These are phyloP conservation scores for Drosophila ercepeae DNA, from an alignment of 1,140 invertebrate genomes.

Conservation along the genomic window DNA sequence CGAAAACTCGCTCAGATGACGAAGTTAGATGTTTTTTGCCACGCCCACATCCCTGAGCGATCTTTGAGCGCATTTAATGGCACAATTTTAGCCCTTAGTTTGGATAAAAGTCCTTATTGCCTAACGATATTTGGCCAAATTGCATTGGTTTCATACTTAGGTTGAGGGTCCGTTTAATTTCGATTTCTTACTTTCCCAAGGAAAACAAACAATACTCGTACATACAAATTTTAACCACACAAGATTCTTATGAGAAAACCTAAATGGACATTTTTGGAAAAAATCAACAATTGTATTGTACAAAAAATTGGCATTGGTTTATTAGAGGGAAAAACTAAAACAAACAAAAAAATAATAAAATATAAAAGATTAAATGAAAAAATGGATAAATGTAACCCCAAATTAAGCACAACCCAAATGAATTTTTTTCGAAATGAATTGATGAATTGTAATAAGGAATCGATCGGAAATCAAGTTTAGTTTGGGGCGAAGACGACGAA, in stretches of 20 bases:
- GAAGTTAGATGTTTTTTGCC: conserved; percentile 39
- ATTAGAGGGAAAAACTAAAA: conserved; percentile 7
- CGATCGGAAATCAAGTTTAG: conserved; percentile 37
- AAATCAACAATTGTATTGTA: conserved; percentile 52
- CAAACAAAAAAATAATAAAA: conserved; percentile 12
- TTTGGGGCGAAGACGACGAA: conserved; percentile 41
- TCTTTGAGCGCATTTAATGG: conserved; percentile 49
- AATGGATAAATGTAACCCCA: conserved; percentile 22
- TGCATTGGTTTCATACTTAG: conserved; percentile 71
- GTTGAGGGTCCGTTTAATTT: conserved; percentile 54
- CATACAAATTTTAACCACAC: conserved; percentile 29
- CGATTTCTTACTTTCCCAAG: conserved; percentile 44
- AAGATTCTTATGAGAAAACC: conserved; percentile 68
- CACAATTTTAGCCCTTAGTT: conserved; percentile 45
- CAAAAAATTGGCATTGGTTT: conserved; percentile 50
- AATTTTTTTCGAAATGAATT: conserved; percentile 49
- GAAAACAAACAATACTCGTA: conserved; percentile 33
- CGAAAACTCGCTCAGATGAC: conserved; percentile 15
- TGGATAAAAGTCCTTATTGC: conserved; percentile 30
- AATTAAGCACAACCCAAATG: conserved; percentile 48
- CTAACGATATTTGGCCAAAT: conserved; percentile 69
- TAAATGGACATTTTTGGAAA: conserved; percentile 31
- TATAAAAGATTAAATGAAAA: not conserved
- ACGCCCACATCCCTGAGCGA: conserved; percentile 43
- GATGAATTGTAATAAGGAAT: conserved; percentile 33